phyloP scores from a whole-genome alignment of 2,888 invertebrate species.

The Cephus nigrinus region DNA sequence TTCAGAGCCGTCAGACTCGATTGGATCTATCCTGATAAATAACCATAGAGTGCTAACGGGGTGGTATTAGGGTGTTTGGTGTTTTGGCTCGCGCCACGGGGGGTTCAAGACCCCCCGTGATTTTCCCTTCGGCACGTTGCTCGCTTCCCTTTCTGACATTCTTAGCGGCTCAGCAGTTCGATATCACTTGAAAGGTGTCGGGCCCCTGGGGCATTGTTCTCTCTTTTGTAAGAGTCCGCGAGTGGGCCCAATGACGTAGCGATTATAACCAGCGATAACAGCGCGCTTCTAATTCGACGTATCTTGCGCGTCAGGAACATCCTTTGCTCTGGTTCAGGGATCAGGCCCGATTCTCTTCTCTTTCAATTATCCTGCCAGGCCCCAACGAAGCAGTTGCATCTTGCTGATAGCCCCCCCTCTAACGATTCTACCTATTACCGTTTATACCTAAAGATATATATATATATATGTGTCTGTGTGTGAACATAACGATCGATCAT shows the following conservation, averaged over 20 bases:
- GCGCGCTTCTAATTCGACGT: conserved; percentile 52
- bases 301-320: conserved; percentile 30
- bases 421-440: not conserved
- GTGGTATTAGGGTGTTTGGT: conserved; percentile 46
- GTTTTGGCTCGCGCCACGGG: conserved; percentile 61
- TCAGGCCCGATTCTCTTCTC: conserved; percentile 26
- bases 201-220: conserved; percentile 45
- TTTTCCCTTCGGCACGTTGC: conserved; percentile 1
- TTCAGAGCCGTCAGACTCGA: conserved; percentile 33
- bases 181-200: conserved; percentile 12
- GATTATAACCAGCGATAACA: conserved; percentile 60
- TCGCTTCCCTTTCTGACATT: not conserved
- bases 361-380: conserved; percentile 47
- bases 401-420: not conserved
- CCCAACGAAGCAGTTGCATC: not conserved
- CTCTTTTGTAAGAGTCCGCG: conserved; percentile 23
- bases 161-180: not conserved
- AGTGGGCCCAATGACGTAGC: conserved; percentile 30
- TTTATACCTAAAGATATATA: not conserved
- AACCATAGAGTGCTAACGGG: conserved; percentile 37
- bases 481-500: conserved; percentile 22
- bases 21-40: conserved; percentile 58
- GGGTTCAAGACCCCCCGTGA: conserved; percentile 29
- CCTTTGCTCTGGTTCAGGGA: conserved; percentile 16
- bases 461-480: not conserved